Evolutionary conservation across 2,113 vertebrate genomes (phyloP).

Genomic region (Oenanthe oenanthe): DNA sequence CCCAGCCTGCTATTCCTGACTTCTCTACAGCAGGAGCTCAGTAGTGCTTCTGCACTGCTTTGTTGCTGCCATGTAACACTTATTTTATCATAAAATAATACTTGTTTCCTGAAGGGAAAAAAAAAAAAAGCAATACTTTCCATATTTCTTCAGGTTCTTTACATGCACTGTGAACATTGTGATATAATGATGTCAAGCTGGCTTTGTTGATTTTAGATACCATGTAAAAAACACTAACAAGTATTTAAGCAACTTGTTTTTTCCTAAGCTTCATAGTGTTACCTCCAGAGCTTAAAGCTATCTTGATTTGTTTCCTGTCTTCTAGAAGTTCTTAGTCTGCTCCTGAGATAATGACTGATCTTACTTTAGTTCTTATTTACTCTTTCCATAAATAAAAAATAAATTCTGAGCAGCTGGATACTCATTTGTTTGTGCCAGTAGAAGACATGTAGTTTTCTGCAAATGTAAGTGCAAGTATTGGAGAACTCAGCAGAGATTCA

Average conservation of each 20-base stretch:
- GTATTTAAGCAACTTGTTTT: not conserved
- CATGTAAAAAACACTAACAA: not conserved
- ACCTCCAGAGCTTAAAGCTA: not conserved
- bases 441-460: not conserved
- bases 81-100: not conserved
- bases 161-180: not conserved
- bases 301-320: not conserved
- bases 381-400: not conserved
- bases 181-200: not conserved
- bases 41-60: not conserved
- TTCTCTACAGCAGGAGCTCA: not conserved
- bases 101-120: not conserved
- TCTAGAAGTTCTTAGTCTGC: not conserved
- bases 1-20: not conserved
- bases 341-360: not conserved
- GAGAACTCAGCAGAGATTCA: not conserved
- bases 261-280: not conserved
- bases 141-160: not conserved
- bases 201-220: not conserved
- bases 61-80: not conserved
- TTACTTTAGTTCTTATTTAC: not conserved
- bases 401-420: not conserved
- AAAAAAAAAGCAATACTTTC: fast-evolving
- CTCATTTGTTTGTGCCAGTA: not conserved
- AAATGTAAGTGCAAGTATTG: not conserved